Base-by-base conservation (phyloP, 1,140 invertebrate genomes). In the Apocrypta bakeri region DNA sequence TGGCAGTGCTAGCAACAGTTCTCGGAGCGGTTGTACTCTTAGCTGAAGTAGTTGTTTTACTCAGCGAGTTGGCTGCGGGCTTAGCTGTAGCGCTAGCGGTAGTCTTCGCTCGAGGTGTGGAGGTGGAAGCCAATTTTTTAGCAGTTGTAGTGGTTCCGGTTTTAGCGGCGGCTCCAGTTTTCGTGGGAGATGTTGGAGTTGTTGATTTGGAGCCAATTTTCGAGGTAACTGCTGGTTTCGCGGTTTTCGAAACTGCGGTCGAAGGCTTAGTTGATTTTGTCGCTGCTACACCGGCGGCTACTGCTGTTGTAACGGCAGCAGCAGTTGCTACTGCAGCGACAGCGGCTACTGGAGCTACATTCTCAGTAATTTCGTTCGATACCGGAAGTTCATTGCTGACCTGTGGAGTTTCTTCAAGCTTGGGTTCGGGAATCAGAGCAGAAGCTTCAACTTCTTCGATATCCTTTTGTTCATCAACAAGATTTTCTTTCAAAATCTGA, bases 121-220 rank as follows among this genome's bases (percentile, higher is more conserved):
- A 86, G 37, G 66, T 87, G 1, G 85, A 79, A 0, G 79, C 14
- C 1, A 87, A 24, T 84, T 90, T 92, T n/a, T 88, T 87, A 2
- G 88, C 73, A 11, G 86, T 79, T 25, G 87, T 33, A 21, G 85
- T 66, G 21, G 87, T 68, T 40, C 88, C 61, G 14, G 90, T 86
- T 33, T 85, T 82, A 2, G 88, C 72, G 6, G 71, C 25, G 8
- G 79, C 33, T n/a, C 29, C n/a, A 6, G 85, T 71, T 80, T 92
- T 92, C 3, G 89, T 88, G 9, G 90, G 88, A 0, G 90, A 89
- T 0, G 91, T 90, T 1, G 87, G 88, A 2, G 87, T 88, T 7
- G 87, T 87, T 68, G 88, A 90, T 85, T 91, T 91, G 6, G 88
- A 71, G 37, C 3, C 86, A 74, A 33, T 87, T 77, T 66, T 84